Base-by-base conservation (phyloP, 2,113 vertebrate species). In the Oenanthe oenanthe region DNA sequence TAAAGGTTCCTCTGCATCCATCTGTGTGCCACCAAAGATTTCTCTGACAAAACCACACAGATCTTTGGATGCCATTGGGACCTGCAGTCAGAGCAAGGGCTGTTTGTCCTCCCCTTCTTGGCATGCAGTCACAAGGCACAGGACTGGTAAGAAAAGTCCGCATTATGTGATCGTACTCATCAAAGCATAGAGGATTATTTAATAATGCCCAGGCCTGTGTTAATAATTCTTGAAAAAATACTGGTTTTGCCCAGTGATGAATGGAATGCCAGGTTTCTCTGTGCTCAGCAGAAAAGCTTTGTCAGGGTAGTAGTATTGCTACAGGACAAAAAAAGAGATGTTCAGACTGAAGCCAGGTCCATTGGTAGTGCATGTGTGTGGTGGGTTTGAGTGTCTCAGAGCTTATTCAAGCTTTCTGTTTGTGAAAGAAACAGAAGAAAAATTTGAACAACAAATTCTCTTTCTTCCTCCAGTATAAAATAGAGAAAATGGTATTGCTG, bases 401-500 rank as follows among this genome's bases (percentile, higher is more conserved):
- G n/a, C 31, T 88, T 68, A 40, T 61, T 61, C n/a, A 82, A 75
- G 21, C 25, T 92, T 80, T 85, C 28, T 3, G 6, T 6, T 72
- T 36, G 26, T 89, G 67, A 85, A 76, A 80, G 60, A 73, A 93
- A 57, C 28, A 36, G 36, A 71, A 71, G 12, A 45, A 88, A 79
- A 72, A 50, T 4, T 25, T 76, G 20, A 95, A 51, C 47, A 38
- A 51, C 11, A 43, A 31, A 18, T 80, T 78, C 57, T 88, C 28
- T 92, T 93, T 77, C 60, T 92, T 87, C 56, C n/a, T 88, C n/a
- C 80, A 98, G 98, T 98, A 98, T 81, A 98, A 97, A 97, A 98
- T 98, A 95, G 97, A 98, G 93, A 98, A 98, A 93, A 97, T 97
- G 95, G 97, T 98, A 34, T 71, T 98, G 85, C 95, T 98, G 95